Percentiles rank a stretch among this genome's conserved stretches.
These are phyloP conservation scores for Lepidochitona cinerea DNA, from an alignment of 2,888 invertebrate species.

Conservation along the genomic window DNA sequence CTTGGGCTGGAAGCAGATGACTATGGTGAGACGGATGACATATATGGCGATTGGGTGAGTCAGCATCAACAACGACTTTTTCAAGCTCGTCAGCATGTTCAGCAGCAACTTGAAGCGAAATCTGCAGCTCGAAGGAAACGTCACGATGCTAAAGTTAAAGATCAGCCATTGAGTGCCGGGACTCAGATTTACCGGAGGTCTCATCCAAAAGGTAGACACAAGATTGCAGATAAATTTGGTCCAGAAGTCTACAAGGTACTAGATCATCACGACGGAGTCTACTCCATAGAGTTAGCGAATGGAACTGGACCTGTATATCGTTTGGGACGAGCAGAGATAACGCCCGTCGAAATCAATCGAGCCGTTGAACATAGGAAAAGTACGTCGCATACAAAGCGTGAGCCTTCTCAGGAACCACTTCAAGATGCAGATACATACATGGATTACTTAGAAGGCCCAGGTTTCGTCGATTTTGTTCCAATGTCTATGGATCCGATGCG, in stretches of 20 bases:
- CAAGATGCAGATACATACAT: too few species aligned
- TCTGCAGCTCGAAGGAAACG: not conserved
- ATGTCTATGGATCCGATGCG: too few species aligned
- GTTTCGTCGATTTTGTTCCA: too few species aligned
- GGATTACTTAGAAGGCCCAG: too few species aligned
- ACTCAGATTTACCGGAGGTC: not conserved
- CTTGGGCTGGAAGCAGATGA: not conserved
- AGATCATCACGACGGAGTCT: conserved; percentile 2
- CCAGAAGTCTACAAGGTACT: conserved; percentile 2
- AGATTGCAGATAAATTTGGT: conserved; percentile 1
- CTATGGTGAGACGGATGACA: not conserved
- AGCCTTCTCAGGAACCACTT: too few species aligned
- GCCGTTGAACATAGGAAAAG: too few species aligned
- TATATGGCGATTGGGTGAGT: not conserved
- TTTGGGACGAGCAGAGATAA: not conserved
- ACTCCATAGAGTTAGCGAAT: not conserved
- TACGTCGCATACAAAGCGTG: too few species aligned
- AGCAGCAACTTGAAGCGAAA: not conserved
- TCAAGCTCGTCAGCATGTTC: not conserved
- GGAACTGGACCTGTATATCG: not conserved
- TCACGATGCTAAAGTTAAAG: not conserved
- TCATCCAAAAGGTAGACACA: not conserved
- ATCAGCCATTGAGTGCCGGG: not conserved
- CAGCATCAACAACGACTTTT: not conserved
- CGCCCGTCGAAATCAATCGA: not conserved